phyloP scores from a whole-genome alignment of 2,888 invertebrate genomes.

The Lathronympha strigana region DNA sequence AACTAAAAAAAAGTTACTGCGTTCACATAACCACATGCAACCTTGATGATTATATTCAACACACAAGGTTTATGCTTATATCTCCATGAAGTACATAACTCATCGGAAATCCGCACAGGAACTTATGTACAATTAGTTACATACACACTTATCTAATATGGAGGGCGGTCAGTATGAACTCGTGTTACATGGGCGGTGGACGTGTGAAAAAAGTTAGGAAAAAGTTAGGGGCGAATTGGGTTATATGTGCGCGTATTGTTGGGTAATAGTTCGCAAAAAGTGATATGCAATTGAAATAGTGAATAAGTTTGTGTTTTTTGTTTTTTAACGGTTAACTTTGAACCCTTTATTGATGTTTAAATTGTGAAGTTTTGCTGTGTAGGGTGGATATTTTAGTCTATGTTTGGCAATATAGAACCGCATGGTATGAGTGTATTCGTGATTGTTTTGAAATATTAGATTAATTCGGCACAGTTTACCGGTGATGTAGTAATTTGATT shows the following conservation, averaged over 20 bases:
- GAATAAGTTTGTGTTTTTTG: neutral
- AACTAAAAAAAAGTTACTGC: no score
- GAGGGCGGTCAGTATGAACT: slow-evolving; percentile 9
- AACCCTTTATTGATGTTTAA: no score
- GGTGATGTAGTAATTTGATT: no score
- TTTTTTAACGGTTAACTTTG: no score
- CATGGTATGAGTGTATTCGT: no score
- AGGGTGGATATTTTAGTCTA: no score
- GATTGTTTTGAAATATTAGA: no score
- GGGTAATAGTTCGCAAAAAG: neutral
- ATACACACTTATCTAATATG: slow-evolving; percentile 17
- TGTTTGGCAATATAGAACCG: no score
- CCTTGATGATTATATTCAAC: neutral
- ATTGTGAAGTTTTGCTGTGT: no score
- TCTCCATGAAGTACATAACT: slow-evolving; percentile 10
- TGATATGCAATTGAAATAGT: neutral
- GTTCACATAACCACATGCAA: neutral
- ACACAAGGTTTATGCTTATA: slow-evolving; percentile 1
- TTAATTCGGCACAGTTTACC: no score
- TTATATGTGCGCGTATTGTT: neutral
- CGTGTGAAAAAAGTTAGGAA: slow-evolving; percentile 17
- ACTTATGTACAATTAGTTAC: slow-evolving; percentile 11
- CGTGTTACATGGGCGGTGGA: slow-evolving; percentile 9
- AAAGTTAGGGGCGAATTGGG: neutral
- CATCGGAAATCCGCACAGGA: slow-evolving; percentile 32